phyloP scores from a whole-genome alignment of 2,797 vertebrate genomes.

The Zalophus californianus region DNA sequence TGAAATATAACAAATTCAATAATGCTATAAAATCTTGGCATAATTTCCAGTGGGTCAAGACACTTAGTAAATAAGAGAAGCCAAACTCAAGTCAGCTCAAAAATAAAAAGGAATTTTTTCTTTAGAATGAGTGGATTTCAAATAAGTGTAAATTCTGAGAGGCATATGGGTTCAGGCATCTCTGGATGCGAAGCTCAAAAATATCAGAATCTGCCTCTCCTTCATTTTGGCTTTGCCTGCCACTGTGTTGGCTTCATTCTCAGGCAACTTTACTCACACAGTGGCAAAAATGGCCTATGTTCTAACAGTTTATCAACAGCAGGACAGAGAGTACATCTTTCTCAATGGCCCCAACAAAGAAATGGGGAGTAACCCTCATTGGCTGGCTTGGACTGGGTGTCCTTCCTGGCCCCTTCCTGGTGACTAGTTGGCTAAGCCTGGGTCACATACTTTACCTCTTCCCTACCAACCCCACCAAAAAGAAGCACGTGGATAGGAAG shows the following conservation, averaged over 20 bases:
- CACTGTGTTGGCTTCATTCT: background rate
- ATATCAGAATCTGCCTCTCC: background rate
- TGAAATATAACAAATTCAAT: constrained; percentile 9
- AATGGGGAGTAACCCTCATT: background rate
- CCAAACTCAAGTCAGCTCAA: background rate
- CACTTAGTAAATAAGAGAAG: constrained; percentile 11
- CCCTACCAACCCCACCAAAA: background rate
- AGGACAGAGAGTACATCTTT: background rate
- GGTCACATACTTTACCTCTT: background rate
- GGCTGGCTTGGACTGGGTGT: background rate
- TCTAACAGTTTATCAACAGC: background rate
- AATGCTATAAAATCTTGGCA: background rate
- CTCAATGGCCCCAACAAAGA: background rate
- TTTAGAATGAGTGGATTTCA: background rate
- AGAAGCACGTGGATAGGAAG: background rate
- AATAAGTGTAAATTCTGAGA: background rate
- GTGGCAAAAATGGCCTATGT: background rate
- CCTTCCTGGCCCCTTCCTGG: background rate
- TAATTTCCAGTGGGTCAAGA: background rate
- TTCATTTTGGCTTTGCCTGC: background rate
- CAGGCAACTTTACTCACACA: background rate
- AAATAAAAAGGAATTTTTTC: background rate
- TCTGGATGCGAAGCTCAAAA: constrained; percentile 21
- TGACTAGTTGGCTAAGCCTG: background rate
- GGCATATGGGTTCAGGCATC: background rate